Percentiles rank a stretch among this genome's conserved stretches.
Evolutionary conservation across 2,888 invertebrate species (phyloP).

Genomic region (Taphrorychus bicolor): DNA sequence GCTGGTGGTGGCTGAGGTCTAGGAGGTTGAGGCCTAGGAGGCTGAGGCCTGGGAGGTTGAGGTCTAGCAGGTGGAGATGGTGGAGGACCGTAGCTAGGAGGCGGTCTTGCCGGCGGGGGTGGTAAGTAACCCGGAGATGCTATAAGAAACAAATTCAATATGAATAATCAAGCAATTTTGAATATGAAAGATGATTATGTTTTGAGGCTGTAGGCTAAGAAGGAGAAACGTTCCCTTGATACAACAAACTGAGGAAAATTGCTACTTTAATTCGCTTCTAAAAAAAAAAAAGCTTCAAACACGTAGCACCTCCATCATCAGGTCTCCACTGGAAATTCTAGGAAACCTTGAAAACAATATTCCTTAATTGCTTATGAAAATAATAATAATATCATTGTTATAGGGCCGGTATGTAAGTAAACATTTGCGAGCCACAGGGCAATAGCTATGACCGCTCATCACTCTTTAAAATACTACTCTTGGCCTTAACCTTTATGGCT

Average conservation of each 20-base stretch:
- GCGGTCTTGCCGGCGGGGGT: conserved; percentile 37
- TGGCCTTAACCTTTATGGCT: conserved; percentile 18
- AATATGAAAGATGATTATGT: background rate
- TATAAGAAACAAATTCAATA: conserved; percentile 10
- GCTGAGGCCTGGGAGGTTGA: conserved; percentile 27
- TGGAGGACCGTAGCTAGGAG: conserved; percentile 41
- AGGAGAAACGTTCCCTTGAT: no score
- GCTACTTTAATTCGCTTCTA: no score
- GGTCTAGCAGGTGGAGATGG: conserved; percentile 42
- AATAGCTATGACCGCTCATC: conserved; percentile 2
- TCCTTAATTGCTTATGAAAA: no score
- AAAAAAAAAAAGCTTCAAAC: no score
- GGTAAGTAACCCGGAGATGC: conserved; percentile 38
- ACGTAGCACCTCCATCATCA: no score
- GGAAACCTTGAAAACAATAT: no score
- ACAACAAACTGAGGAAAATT: no score
- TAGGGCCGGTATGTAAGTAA: no score
- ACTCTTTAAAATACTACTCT: conserved; percentile 16
- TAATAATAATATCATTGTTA: no score
- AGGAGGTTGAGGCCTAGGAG: conserved; percentile 31
- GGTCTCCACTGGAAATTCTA: no score
- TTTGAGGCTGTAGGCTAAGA: background rate
- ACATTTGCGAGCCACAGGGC: no score
- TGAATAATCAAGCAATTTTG: background rate
- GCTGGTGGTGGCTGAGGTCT: conserved; percentile 34